Evolutionary conservation across 2,888 invertebrate species (phyloP), one percentile per base, ranked within the genome.

Genomic region (Parascotia fuliginaria): DNA sequence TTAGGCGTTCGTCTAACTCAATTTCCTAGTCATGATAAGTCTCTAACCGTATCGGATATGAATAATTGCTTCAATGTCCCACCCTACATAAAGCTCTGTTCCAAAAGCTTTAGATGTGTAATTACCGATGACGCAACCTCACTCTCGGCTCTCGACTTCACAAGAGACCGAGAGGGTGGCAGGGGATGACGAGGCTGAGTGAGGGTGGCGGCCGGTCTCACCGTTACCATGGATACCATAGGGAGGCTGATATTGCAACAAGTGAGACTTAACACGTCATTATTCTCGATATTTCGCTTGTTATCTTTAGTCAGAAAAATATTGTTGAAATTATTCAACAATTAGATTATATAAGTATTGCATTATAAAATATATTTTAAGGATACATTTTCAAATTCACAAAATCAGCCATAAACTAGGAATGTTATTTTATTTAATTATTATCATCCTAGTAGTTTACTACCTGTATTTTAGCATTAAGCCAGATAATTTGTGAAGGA

Each of bases 91-190:
- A 76, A 77, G 75, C 77, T 70, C 70, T 65, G 61, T 78, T 77
- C 77, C 78, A 85, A 83, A 84, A 83, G 85, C 88, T 84, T 82
- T 83, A 77, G 86, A 83, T 79, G 87, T 76, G 87, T 89, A 90
- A 91, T 89, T 90, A 87, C 84, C 81, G 68, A 76, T 81, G 85
- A 83, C 83, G 79, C 73, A 72, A 76, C 68, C 73, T 68, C 80
- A 70, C 77, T 79, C 78, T 77, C 75, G 57, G 79, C 79, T 78
- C 79, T 82, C 79, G 71, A 79, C 79, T 83, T 81, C 78, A 81
- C 75, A 79, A 81, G 80, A 77, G 78, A 57, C 54, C 50, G 51
- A 71, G 65, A 31, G 11, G 49, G 55, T 43, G 61, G 57, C 58
- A 29, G 69, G 75, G 42, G 65, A 66, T 36, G 28, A 44, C 37